phyloP scores from a whole-genome alignment of 2,797 vertebrate genomes.

The Sternotherus odoratus region DNA sequence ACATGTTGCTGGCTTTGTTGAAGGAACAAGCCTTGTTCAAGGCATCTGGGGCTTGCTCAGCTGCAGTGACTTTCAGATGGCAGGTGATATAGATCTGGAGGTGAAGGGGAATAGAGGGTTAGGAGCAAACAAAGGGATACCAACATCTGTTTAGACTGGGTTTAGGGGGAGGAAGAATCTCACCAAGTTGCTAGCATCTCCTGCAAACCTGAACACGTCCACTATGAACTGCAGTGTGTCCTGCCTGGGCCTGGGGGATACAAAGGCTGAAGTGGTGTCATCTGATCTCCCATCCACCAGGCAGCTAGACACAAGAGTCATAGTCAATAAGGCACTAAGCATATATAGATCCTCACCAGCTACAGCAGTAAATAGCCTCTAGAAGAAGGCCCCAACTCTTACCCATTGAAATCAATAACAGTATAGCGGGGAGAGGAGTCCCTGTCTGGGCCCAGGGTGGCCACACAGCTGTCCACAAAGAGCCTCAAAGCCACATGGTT shows the following conservation, averaged over 20 bases:
- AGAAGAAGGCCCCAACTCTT: neutral
- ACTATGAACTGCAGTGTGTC: constrained; percentile 61
- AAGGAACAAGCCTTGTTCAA: constrained; percentile 83
- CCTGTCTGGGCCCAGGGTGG: neutral
- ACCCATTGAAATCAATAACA: constrained; percentile 60
- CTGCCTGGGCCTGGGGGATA: constrained; percentile 46
- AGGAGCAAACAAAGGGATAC: rapidly evolving
- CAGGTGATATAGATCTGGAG: constrained; percentile 81
- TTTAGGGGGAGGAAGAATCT: rapidly evolving
- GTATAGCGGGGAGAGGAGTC: constrained; percentile 43
- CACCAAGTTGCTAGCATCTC: constrained; percentile 51
- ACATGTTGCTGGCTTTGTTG: constrained; percentile 73
- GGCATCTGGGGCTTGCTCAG: constrained; percentile 51
- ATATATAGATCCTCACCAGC: neutral
- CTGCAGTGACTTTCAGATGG: constrained; percentile 73
- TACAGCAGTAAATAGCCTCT: neutral
- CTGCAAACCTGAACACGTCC: constrained; percentile 46
- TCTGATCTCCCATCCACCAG: constrained; percentile 62
- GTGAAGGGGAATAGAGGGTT: neutral
- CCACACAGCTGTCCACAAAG: constrained; percentile 59
- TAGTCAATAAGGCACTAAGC: neutral
- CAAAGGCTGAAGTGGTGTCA: constrained; percentile 55
- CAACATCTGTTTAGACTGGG: rapidly evolving
- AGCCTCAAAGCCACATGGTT: constrained; percentile 54
- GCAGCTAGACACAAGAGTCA: constrained; percentile 14